Conservation (phyloP, 2,113 vertebrate genomes). For the Pseudonaja textilis region DNA sequence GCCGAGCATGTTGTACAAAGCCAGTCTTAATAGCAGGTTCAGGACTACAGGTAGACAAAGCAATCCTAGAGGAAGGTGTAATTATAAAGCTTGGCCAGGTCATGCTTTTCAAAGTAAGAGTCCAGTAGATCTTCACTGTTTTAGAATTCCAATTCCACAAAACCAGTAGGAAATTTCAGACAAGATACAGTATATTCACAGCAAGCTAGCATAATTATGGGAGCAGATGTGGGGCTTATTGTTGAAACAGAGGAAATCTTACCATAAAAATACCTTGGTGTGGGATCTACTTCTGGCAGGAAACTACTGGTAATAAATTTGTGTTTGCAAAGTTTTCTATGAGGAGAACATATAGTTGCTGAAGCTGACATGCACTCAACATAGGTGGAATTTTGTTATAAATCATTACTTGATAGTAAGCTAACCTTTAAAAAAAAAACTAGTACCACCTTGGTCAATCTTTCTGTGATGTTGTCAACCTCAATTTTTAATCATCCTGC, state of each 20-base stretch:
- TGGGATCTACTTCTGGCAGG: no score
- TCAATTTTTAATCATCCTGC: neutral
- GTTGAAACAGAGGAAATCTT: neutral
- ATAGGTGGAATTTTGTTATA: neutral
- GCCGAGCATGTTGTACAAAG: neutral
- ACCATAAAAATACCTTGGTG: neutral
- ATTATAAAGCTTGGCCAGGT: neutral
- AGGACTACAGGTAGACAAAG: neutral
- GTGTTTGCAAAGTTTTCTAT: neutral
- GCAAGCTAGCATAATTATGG: neutral
- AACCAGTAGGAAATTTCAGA: neutral
- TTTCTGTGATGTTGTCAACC: neutral
- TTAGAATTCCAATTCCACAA: neutral
- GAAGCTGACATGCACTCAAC: neutral
- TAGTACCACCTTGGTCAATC: neutral
- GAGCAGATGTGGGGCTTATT: neutral
- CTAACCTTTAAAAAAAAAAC: neutral
- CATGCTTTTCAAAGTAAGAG: neutral
- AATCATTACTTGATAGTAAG: neutral
- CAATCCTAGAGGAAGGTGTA: neutral
- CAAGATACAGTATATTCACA: neutral
- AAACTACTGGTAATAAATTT: neutral
- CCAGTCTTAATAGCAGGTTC: neutral
- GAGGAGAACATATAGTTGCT: neutral
- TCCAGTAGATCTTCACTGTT: neutral